Evolutionary conservation across 2,797 vertebrate genomes (phyloP).

Genomic region (Epinephelus awoara): DNA sequence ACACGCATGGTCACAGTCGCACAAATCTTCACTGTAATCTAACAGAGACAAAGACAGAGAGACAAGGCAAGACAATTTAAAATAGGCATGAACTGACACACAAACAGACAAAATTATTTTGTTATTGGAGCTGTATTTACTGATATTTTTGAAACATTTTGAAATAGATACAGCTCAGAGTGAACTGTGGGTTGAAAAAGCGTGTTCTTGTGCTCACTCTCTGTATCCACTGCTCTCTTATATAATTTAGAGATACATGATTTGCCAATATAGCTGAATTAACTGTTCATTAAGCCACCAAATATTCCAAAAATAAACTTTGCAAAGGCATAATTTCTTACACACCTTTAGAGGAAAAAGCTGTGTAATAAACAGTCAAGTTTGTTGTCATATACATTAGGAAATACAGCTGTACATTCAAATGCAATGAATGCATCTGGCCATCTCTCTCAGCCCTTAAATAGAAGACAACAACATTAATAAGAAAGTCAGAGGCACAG

Average conservation of each 20-base stretch:
- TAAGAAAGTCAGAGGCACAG: neutral
- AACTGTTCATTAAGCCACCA: neutral
- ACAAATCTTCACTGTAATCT: conserved; percentile 44
- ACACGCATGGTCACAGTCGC: conserved; percentile 81
- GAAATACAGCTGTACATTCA: no score
- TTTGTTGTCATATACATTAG: no score
- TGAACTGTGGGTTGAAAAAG: neutral
- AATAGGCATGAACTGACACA: neutral
- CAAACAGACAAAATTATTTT: neutral
- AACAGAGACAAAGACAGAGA: conserved; percentile 31
- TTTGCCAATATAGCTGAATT: neutral
- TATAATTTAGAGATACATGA: neutral
- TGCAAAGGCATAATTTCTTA: neutral
- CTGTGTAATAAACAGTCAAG: neutral
- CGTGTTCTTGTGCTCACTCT: neutral
- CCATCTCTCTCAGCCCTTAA: no score
- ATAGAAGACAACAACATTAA: no score
- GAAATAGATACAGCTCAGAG: neutral
- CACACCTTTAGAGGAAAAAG: neutral
- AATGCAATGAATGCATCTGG: no score
- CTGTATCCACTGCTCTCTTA: neutral
- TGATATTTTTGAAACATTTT: neutral
- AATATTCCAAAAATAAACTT: neutral
- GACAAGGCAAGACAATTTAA: neutral
- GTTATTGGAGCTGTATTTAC: no score